Conservation (phyloP, 1,140 invertebrate species). For the Sogatella furcifera region DNA sequence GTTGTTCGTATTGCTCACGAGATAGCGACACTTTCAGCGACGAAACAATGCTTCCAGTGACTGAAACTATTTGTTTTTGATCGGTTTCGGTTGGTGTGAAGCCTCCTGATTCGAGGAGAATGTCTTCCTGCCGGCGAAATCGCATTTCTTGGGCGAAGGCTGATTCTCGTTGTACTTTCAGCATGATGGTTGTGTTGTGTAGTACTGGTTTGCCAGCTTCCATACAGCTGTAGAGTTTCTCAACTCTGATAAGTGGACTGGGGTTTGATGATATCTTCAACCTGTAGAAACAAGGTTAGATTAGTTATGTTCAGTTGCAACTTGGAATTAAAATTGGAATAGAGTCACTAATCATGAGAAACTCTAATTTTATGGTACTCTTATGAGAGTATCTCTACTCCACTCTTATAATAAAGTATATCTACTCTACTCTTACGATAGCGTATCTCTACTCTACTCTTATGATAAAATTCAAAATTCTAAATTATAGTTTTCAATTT, state of each 20-base stretch:
- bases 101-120: constrained; percentile 30
- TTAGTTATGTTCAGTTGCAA: too few species aligned
- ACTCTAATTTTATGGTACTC: too few species aligned
- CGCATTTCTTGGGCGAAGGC: constrained; percentile 10
- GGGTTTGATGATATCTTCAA: constrained; percentile 5
- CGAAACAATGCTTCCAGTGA: constrained; percentile 70
- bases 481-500: too few species aligned
- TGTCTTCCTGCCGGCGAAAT: constrained; percentile 27
- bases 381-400: too few species aligned
- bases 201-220: constrained; percentile 56
- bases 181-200: constrained; percentile 70
- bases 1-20: constrained; percentile 77
- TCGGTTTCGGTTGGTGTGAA: too few species aligned
- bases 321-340: too few species aligned
- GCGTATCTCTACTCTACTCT: too few species aligned
- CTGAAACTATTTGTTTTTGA: constrained; percentile 16
- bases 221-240: constrained; percentile 56
- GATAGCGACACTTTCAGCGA: constrained; percentile 74
- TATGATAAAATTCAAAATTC: too few species aligned
- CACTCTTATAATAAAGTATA: too few species aligned
- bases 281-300: background rate
- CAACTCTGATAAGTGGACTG: constrained; percentile 35
- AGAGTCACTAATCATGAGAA: too few species aligned
- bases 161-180: constrained; percentile 42
- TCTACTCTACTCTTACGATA: too few species aligned